Base-by-base conservation (phyloP, 2,113 vertebrate species). In the Oreocharis arfaki region DNA sequence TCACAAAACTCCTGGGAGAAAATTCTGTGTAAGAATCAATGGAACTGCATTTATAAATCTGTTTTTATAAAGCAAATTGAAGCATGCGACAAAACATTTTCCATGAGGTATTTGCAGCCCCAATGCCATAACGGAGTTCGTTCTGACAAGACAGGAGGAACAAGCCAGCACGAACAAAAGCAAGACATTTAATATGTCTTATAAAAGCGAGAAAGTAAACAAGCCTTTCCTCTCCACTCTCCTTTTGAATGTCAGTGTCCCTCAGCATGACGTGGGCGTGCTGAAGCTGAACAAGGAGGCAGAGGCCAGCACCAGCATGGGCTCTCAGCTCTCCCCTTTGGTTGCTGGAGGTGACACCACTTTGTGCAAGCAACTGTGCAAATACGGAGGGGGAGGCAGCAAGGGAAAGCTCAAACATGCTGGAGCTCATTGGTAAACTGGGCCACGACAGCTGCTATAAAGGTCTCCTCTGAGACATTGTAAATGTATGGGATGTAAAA, bases 51-150 rank as follows among this genome's bases (percentile, higher is more conserved):
- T n/a, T n/a, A n/a, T n/a, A n/a, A n/a, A n/a, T 80, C 50, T 9
- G 2, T 4, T 80, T 76, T 94, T 85, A 37, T 17, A 42, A 84
- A 91, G 10, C 21, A 79, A 69, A 68, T 79, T 77, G 87, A 64
- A 84, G 20, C 69, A 80, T 22, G 22, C 57, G 70, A 83, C 79
- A 47, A 86, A 93, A 90, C 8, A 44, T 80, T 91, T 93, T 85
- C 63, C 60, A 55, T 60, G 53, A 80, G 33, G 15, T 80, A 60
- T 87, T 76, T 84, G 22, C 47, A 87, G 74, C 39, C 52, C 33
- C 57, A 49, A 19, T 37, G 63, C 41, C 49, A 39, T 20, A 85
- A 37, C 27, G 73, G 67, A 94, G 53, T 82, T 65, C 53, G 44
- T 61, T 59, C 39, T 92, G 61, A 63, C 63, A 41, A 50, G 49